A percentile compares a stretch with the other conserved stretches of the same genome.
Evolutionary conservation across 2,113 vertebrate genomes (phyloP).

Genomic region (Chloropsis cyanopogon): DNA sequence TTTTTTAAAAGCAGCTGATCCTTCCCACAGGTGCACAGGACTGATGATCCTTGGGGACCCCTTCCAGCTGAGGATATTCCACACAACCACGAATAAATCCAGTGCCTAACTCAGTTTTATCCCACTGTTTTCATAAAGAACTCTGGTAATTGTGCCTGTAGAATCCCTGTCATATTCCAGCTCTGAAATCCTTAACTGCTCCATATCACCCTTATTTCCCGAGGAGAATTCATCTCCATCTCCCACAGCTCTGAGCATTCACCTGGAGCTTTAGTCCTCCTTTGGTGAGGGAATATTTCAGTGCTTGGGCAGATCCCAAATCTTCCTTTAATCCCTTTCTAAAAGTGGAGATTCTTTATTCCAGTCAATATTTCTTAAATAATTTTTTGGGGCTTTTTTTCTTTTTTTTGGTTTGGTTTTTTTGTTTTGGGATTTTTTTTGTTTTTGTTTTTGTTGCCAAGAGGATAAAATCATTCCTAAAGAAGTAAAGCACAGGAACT

Average conservation of each 20-base stretch:
- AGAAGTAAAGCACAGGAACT: background rate
- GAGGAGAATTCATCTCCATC: background rate
- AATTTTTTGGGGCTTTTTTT: background rate
- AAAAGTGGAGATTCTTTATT: background rate
- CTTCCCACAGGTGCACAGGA: background rate
- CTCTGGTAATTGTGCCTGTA: background rate
- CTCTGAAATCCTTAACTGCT: background rate
- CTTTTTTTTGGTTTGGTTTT: background rate
- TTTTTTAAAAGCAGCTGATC: background rate
- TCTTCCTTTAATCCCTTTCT: background rate
- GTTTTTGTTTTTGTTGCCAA: background rate
- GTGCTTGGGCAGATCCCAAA: background rate
- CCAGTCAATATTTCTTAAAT: background rate
- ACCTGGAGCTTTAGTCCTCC: background rate
- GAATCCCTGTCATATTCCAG: background rate
- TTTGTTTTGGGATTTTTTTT: background rate
- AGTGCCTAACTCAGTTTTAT: background rate
- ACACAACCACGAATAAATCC: background rate
- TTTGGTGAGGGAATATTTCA: background rate
- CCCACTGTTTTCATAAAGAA: background rate
- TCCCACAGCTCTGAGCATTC: background rate
- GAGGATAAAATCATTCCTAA: background rate
- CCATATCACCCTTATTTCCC: background rate
- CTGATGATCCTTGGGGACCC: background rate
- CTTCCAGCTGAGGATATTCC: background rate